Percentiles rank a stretch among this genome's conserved stretches.
Evolutionary conservation across 2,113 vertebrate species (phyloP).

Genomic region (human): DNA sequence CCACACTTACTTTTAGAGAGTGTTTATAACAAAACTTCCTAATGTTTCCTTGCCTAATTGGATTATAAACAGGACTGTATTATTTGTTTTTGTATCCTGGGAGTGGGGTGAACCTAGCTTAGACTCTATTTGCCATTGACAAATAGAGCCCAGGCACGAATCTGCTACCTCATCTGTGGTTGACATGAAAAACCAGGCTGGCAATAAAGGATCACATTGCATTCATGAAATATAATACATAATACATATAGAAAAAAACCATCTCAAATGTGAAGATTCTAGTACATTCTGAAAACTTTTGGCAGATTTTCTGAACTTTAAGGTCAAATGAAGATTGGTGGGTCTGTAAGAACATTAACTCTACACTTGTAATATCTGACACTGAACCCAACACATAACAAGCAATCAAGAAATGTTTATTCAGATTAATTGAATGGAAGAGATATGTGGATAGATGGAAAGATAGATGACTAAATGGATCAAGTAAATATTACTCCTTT

Average conservation of each 20-base stretch:
- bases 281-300: background rate
- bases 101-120: background rate
- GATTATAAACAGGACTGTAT: background rate
- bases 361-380: background rate
- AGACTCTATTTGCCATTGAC: background rate
- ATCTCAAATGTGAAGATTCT: background rate
- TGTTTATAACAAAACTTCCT: background rate
- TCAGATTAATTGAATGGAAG: background rate
- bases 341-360: background rate
- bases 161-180: background rate
- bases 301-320: background rate
- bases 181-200: background rate
- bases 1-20: constrained; percentile 15
- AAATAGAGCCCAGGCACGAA: constrained; percentile 1
- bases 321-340: background rate
- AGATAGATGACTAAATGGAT: background rate
- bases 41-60: background rate
- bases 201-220: background rate
- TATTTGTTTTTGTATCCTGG: background rate
- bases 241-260: background rate
- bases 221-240: background rate
- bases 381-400: background rate
- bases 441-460: background rate
- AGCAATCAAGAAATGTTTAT: background rate
- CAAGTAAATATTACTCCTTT: background rate